These are phyloP conservation scores for Unio delphinus DNA, from an alignment of 2,888 invertebrate genomes.

Conservation along the genomic window DNA sequence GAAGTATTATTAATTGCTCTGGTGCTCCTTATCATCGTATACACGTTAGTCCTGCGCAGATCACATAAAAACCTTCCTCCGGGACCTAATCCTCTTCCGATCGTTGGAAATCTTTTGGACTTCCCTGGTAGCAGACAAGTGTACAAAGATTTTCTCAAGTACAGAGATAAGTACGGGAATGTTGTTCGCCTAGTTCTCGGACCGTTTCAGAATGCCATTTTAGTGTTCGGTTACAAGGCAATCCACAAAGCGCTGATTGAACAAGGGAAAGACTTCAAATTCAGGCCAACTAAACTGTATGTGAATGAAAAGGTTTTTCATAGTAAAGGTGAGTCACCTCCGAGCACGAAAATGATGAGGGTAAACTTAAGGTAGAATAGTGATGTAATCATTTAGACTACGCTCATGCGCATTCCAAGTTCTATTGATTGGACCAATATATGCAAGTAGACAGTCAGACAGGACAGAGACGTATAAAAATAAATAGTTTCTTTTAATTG, in stretches of 20 bases:
- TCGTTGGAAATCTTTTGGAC: conserved; percentile 9
- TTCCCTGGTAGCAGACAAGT: background rate
- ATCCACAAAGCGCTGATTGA: conserved; percentile 15
- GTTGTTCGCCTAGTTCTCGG: conserved; percentile 21
- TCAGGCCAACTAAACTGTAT: conserved; percentile 16
- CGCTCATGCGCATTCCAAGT: no score
- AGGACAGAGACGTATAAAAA: no score
- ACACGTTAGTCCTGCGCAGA: conserved; percentile 8
- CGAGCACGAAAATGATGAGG: no score
- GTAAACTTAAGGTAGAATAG: no score
- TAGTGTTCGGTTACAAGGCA: conserved; percentile 7
- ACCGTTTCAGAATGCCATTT: conserved; percentile 6
- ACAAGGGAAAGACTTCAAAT: conserved; percentile 17
- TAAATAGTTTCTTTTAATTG: no score
- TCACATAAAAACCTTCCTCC: conserved; percentile 7
- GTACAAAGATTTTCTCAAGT: conserved; percentile 5
- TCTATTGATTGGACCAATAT: no score
- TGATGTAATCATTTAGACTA: no score
- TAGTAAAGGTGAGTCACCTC: conserved; percentile 11
- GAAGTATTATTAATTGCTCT: background rate
- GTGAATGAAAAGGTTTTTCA: conserved; percentile 11
- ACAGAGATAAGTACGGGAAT: conserved; percentile 20
- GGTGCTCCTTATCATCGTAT: conserved; percentile 2
- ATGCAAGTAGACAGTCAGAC: no score
- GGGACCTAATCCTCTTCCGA: conserved; percentile 15